Base-by-base conservation (phyloP, 2,797 vertebrate genomes). In the Lutjanus campechanus region DNA sequence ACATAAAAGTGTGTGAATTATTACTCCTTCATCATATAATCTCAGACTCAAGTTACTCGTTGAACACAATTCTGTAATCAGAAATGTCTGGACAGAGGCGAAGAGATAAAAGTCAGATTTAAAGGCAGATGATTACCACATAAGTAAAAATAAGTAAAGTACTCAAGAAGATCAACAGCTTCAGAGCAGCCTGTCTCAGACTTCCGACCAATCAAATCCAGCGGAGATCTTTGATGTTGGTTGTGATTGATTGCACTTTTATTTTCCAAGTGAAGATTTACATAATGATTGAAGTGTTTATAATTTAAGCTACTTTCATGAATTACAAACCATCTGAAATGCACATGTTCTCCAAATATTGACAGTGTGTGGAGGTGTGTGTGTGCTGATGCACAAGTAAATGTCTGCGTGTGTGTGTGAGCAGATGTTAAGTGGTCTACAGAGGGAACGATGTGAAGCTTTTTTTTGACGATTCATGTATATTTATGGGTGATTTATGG, bases 281-380 rank as follows among this genome's bases (percentile, higher is more conserved):
- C n/a, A 84, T 85, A 73, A 61, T 65, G 69, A 84, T 67, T 77
- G 41, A 78, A 80, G 64, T 60, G 66, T 67, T 79, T 85, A 76
- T 60, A 36, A 88, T 79, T 82, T 41, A 7, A 71, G 20, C 50
- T 54, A 19, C 61, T 80, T 71, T 50, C 25, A 60, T 71, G 36
- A 73, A 78, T 70, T 62, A 79, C 13, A 79, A 58, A 71, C n/a
- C 36, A 72, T 84, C 43, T 79, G 40, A 82, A 78, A 73, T 15
- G 36, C 15, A 49, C 40, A 71, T 65, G 43, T 54, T 53, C n/a
- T 54, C 65, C 40, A 74, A 46, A 66, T 77, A 70, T 53, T 46
- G 55, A 49, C 19, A 8, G 19, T 47, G 20, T 56, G 8, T 25
- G 19, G 63, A 6, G 3, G 11, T 1, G 29, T 17, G 59, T 41